A percentile compares a stretch with the other conserved stretches of the same genome.
Evolutionary conservation across 2,113 vertebrate species (phyloP).

Genomic region (Calcarius ornatus): DNA sequence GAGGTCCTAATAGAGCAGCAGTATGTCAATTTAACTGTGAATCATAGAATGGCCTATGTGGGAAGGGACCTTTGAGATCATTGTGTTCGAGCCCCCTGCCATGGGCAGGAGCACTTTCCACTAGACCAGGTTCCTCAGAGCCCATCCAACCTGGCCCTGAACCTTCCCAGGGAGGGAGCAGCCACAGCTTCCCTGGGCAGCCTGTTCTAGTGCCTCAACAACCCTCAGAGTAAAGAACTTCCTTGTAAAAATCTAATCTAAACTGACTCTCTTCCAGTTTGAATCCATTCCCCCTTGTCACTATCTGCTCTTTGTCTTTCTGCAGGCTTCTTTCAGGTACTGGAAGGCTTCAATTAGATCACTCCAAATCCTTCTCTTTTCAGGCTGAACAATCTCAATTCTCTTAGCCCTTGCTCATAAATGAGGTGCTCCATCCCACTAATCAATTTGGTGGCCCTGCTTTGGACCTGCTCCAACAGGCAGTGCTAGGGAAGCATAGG

Average conservation of each 20-base stretch:
- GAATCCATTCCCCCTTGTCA: background rate
- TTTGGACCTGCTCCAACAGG: background rate
- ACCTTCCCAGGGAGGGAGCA: background rate
- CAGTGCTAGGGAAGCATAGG: background rate
- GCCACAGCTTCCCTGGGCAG: background rate
- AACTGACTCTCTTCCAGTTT: background rate
- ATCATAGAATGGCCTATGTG: background rate
- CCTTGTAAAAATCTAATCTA: background rate
- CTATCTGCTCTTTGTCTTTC: background rate
- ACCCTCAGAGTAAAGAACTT: background rate
- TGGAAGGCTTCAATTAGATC: background rate
- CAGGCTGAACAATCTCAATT: background rate
- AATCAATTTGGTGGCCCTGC: background rate
- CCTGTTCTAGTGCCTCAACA: background rate
- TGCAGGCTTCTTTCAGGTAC: background rate
- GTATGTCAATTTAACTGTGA: fast-evolving
- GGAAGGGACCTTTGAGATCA: background rate
- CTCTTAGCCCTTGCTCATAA: background rate
- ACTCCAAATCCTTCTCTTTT: background rate
- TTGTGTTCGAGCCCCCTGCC: background rate
- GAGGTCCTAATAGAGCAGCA: background rate
- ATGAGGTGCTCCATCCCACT: background rate
- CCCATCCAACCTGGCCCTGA: background rate
- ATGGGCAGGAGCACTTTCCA: background rate
- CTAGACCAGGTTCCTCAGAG: background rate